Evolutionary conservation across 2,113 vertebrate genomes (phyloP).

Genomic region (Epinephelus lanceolatus): DNA sequence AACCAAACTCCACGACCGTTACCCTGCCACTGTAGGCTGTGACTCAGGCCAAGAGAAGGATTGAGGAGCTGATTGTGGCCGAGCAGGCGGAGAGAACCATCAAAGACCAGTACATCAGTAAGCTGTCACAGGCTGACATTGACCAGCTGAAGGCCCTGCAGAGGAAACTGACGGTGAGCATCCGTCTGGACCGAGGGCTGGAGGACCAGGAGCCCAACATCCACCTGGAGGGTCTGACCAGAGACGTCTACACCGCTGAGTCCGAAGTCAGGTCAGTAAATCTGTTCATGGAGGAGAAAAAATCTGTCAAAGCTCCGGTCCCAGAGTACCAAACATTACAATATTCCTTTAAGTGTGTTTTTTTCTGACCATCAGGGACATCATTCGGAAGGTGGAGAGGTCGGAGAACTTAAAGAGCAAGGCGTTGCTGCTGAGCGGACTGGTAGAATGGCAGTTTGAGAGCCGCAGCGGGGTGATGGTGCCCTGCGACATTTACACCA

Average conservation of each 20-base stretch:
- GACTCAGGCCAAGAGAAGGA: constrained; percentile 61
- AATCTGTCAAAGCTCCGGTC: too few species aligned
- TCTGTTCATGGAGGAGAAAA: background rate
- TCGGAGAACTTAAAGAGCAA: constrained; percentile 68
- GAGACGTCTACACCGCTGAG: constrained; percentile 82
- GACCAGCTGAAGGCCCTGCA: constrained; percentile 81
- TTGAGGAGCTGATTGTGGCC: constrained; percentile 78
- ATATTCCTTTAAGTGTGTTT: background rate
- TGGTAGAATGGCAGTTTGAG: constrained; percentile 87
- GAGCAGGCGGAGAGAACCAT: constrained; percentile 81
- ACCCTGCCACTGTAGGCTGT: constrained; percentile 56
- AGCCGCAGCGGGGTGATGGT: accelerated
- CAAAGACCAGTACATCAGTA: constrained; percentile 78
- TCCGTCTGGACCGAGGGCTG: constrained; percentile 72
- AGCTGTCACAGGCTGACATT: constrained; percentile 79
- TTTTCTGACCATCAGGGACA: constrained; percentile 73
- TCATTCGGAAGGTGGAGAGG: constrained; percentile 82
- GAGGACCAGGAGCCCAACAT: constrained; percentile 72
- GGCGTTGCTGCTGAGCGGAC: constrained; percentile 73
- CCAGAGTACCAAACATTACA: background rate
- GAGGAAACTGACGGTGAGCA: constrained; percentile 80
- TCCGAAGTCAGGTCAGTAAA: constrained; percentile 53
- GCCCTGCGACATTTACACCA: constrained; percentile 84
- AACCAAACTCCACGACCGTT: background rate
- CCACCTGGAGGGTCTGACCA: constrained; percentile 85